Percentiles rank a stretch among this genome's conserved stretches.
These are phyloP conservation scores for Poecilus cupreus DNA, from an alignment of 2,888 invertebrate genomes.

Conservation along the genomic window DNA sequence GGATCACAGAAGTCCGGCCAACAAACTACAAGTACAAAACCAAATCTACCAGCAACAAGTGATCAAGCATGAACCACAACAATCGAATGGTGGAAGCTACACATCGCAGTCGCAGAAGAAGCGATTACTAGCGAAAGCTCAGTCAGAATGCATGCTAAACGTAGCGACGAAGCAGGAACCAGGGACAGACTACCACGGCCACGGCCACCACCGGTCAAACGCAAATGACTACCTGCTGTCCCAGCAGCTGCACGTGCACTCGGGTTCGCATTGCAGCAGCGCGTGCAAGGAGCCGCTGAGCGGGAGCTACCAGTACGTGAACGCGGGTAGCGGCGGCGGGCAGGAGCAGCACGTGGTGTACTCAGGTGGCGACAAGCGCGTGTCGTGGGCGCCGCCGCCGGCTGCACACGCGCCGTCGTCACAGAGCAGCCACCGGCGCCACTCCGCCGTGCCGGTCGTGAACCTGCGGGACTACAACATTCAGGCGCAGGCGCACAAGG, in stretches of 20 bases:
- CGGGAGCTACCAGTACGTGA: conserved; percentile 72
- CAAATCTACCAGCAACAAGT: conserved; percentile 65
- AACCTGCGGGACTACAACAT: conserved; percentile 71
- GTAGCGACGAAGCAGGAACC: conserved; percentile 79
- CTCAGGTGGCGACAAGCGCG: conserved; percentile 74
- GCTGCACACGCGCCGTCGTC: conserved; percentile 72
- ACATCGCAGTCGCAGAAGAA: conserved; percentile 91
- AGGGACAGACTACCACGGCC: conserved; percentile 73
- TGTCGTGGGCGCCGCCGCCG: conserved; percentile 76
- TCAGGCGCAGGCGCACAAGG: conserved; percentile 74
- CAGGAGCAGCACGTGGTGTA: conserved; percentile 67
- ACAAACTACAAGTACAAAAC: conserved; percentile 68
- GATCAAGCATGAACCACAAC: conserved; percentile 77
- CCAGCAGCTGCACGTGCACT: conserved; percentile 61
- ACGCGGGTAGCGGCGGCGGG: conserved; percentile 70
- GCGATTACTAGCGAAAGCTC: conserved; percentile 89
- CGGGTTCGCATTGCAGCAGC: conserved; percentile 69
- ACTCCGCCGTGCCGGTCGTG: conserved; percentile 71
- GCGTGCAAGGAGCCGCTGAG: conserved; percentile 75
- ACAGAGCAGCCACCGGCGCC: conserved; percentile 69
- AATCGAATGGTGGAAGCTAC: conserved; percentile 67
- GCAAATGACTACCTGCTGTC: conserved; percentile 65
- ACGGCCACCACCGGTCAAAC: conserved; percentile 72
- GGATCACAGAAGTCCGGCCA: conserved; percentile 76
- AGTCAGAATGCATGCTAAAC: conserved; percentile 81